These are phyloP conservation scores for Nothoprocta perdicaria DNA, from an alignment of 2,113 vertebrate species.

Conservation along the genomic window DNA sequence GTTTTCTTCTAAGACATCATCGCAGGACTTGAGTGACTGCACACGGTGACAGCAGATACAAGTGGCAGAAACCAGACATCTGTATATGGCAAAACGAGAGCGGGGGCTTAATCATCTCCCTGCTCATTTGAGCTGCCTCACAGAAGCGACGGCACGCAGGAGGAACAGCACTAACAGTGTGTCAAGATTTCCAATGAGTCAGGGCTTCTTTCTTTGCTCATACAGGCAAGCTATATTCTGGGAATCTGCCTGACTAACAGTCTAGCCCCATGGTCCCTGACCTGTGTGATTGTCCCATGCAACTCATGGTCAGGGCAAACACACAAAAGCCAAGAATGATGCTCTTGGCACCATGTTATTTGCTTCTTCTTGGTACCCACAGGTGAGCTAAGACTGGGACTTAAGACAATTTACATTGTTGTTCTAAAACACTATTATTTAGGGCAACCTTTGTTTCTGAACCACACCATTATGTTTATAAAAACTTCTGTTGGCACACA, in stretches of 20 bases:
- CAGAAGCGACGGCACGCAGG: slow-evolving; percentile 41
- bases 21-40: slow-evolving; percentile 17
- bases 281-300: background rate
- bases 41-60: slow-evolving; percentile 37
- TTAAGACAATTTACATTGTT: background rate
- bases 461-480: background rate
- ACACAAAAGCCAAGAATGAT: background rate
- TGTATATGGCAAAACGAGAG: slow-evolving; percentile 23
- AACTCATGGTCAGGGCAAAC: background rate
- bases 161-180: background rate
- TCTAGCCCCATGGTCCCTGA: background rate
- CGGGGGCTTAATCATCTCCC: slow-evolving; percentile 54
- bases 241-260: background rate
- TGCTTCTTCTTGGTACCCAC: background rate
- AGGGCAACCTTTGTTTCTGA: background rate
- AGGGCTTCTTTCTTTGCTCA: slow-evolving; percentile 9
- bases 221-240: background rate
- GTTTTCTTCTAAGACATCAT: slow-evolving; percentile 45
- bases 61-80: slow-evolving; percentile 53
- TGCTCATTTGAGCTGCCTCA: slow-evolving; percentile 41
- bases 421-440: background rate
- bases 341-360: background rate
- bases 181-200: slow-evolving; percentile 33
- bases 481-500: background rate
- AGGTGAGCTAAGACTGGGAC: background rate